Base-by-base conservation (phyloP, 2,797 vertebrate genomes). In the Lagorchestes hirsutus region DNA sequence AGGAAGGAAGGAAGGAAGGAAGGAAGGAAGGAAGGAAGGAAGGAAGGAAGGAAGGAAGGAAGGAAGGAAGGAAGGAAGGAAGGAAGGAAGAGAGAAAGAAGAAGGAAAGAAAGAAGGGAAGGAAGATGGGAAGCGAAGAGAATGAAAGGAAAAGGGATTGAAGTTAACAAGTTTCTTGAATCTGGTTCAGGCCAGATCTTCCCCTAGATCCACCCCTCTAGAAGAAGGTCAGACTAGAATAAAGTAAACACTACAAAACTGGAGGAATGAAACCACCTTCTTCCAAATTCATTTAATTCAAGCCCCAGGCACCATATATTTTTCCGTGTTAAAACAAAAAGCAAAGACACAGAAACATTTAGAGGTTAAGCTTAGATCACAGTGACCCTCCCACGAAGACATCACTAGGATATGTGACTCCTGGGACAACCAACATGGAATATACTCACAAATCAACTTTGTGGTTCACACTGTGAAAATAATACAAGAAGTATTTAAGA, bases 41-140 rank as follows among this genome's bases (percentile, higher is more conserved):
- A 3, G 8, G 24, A 2, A 46, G 1, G 28, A 0, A 50, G 13
- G 13, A 14, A 29, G n/a, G 2, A 14, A 28, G 14, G n/a, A 1
- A 31, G n/a, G 0, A 0, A 29, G 28, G 3, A 1, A 31, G 3
- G 8, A 0, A 13, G 3, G 0, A 22, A 4, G 1, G 0, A 31
- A 8, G 4, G 12, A 54, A 54, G 3, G 9, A 0, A 27, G 5
- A 22, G 2, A 10, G 4, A n/a, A 6, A 8, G 31, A 22, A 1
- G 31, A 18, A n/a, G 29, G 31, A 34, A 27, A 11, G 59, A 4
- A 28, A 18, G 2, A 0, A n/a, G 4, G 16, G 59, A 55, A 11
- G 52, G 54, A 34, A 34, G 22, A 52, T 1, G 27, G 22, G 2
- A 0, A n/a, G 10, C 18, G 1, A 58, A 24, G 2, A 4, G 10